Evolutionary conservation across 2,797 vertebrate genomes (phyloP), one percentile per base, ranked within the genome.

Genomic region (Coregonus sp.): DNA sequence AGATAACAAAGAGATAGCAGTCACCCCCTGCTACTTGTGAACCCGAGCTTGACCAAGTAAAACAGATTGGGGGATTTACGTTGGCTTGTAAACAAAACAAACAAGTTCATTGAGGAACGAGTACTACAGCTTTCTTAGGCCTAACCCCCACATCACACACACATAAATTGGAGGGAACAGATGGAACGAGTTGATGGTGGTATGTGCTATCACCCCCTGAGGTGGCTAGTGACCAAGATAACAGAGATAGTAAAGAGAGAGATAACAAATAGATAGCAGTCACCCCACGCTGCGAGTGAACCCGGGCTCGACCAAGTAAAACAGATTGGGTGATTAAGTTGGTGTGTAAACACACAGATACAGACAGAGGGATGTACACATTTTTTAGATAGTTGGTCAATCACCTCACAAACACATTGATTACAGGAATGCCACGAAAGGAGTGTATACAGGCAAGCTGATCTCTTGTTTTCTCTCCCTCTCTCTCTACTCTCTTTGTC

Each of bases 341-440:
- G 50, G 29, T 50, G 15, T 31, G 29, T 72, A 6, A 40, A 70
- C 67, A n/a, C 20, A 56, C 50, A 70, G 7, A 47, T 47, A 47
- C 40, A 9, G 40, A 47, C 9, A 47, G 40, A 47, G 40, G 2
- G 40, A 11, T 9, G 2, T 47, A 2, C 40, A 2, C 2, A 9
- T 9, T 11, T 40, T 9, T 2, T 0, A 40, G 9, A 7, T 7
- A 9, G 9, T 47, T 47, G 40, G 9, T 47, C 2, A 47, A 12
- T 47, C 40, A 47, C 40, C 40, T 47, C 40, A 47, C 40, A 2
- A 47, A 12, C 9, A 47, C 40, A 47, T 47, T 47, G 81, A 86
- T 80, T 61, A 77, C 72, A 71, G 35, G 82, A 87, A 89, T 81
- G 86, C 79, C 81, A 84, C 80, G 82, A 71, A 66, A 15, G 3